Evolutionary conservation across 2,888 invertebrate genomes (phyloP).

Genomic region (Acronicta psi): DNA sequence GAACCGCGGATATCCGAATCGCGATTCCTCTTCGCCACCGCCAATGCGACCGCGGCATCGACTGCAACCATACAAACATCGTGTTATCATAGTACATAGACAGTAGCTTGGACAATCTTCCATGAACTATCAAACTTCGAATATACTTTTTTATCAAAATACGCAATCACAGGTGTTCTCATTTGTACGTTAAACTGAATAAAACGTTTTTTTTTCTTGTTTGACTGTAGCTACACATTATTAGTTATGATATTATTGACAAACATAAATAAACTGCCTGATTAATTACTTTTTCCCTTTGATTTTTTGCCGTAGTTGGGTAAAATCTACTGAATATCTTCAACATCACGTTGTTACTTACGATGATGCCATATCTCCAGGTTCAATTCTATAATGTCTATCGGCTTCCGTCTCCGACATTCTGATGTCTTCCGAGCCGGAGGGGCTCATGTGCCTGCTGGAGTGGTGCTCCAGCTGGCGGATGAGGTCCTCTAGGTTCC

Average conservation of each 20-base stretch:
- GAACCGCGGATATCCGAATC: slow-evolving; percentile 54
- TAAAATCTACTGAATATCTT: too few species aligned
- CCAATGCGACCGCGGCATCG: slow-evolving; percentile 79
- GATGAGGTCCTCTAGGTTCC: slow-evolving; percentile 97
- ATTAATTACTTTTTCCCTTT: too few species aligned
- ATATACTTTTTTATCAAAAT: too few species aligned
- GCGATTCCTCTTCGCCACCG: slow-evolving; percentile 52
- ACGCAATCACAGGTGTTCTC: too few species aligned
- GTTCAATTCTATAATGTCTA: slow-evolving; percentile 95
- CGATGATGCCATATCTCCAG: slow-evolving; percentile 87
- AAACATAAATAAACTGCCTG: too few species aligned
- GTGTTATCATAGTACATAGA: neutral
- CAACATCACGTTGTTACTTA: slow-evolving; percentile 61
- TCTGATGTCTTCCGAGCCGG: slow-evolving; percentile 96
- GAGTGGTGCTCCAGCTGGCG: slow-evolving; percentile 96
- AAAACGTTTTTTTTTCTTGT: too few species aligned
- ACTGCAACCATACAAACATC: slow-evolving; percentile 89
- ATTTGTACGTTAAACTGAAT: too few species aligned
- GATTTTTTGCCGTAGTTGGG: too few species aligned
- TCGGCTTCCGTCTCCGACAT: slow-evolving; percentile 97
- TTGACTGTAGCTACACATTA: too few species aligned
- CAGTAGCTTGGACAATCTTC: neutral
- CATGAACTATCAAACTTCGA: neutral
- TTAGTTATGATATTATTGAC: too few species aligned
- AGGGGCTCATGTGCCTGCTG: slow-evolving; percentile 95